Evolutionary conservation across 1,140 invertebrate genomes (phyloP), one percentile per base, ranked within the genome.

Genomic region (Tetramorium simillimum): DNA sequence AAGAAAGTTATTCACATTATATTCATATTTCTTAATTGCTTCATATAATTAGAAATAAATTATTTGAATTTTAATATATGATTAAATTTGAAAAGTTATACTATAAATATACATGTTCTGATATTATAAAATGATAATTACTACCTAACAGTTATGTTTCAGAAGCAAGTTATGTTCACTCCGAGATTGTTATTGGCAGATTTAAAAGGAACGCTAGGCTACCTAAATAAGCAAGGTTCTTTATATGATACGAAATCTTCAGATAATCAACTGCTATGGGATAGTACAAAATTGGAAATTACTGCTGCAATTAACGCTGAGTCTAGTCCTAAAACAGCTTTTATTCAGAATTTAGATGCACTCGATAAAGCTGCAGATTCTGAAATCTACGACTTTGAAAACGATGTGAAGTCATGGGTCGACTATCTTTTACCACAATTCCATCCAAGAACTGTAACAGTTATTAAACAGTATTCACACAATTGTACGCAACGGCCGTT

Each of bases 171-270:
- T 2, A 99, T 98, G 12, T 99, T 97, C 92, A 98, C 98, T 5
- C 98, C 98, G 10, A 96, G 98, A 87, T 92, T 98, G 24, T 93
- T 99, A 21, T 91, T 97, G 21, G 96, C 97, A 33, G 98, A 99
- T 94, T 95, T 98, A 69, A 97, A 97, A 95, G 97, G 97, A 40
- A 96, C 97, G 86, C 93, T 98, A 46, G 97, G 97, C 80, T 96
- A 97, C 88, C 94, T 99, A 40, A 96, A 96, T 14, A 93, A 96
- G 91, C 94, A 94, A 87, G 98, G 98, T 0, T 96, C 96, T 37
- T 95, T 98, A 16, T 97, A 97, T 93, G 95, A 96, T 73, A 46
- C 60, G 87, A 56, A 82, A 86, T 7, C 76, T 93, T 58, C 65
- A 60, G n/a, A 85, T 63, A 14, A 80, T 82, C 90, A 96, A 62